phyloP scores from a whole-genome alignment of 2,113 vertebrate species.

The Malurus cyaneus region DNA sequence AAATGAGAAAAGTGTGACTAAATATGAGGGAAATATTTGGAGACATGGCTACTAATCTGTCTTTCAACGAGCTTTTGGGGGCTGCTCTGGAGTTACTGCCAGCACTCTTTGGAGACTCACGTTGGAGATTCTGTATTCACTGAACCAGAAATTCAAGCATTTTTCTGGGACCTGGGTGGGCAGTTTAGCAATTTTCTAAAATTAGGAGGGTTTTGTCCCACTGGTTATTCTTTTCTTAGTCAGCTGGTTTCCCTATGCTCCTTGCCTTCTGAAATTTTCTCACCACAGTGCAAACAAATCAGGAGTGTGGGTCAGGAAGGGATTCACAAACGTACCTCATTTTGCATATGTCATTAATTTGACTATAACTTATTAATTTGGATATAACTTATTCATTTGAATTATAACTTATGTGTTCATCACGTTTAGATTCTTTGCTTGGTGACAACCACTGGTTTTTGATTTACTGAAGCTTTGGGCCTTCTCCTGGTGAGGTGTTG shows the following conservation, averaged over 20 bases:
- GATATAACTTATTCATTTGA: not conserved
- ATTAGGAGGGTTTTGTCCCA: rapidly evolving
- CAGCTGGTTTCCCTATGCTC: not conserved
- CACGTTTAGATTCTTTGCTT: not conserved
- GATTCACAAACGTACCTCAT: not conserved
- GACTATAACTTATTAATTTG: not conserved
- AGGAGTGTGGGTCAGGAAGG: rapidly evolving
- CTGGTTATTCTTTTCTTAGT: not conserved
- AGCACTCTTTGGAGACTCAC: not conserved
- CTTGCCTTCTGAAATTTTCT: not conserved
- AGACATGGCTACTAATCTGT: not conserved
- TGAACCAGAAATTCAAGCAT: not conserved
- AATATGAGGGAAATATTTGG: not conserved
- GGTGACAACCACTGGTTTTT: not conserved
- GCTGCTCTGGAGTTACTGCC: not conserved
- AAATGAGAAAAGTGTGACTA: not conserved
- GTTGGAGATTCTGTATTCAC: not conserved
- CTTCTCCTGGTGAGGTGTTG: not conserved
- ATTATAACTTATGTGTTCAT: not conserved
- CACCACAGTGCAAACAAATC: not conserved
- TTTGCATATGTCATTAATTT: not conserved
- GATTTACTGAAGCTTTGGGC: not conserved
- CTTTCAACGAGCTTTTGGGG: not conserved
- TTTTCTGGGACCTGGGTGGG: not conserved
- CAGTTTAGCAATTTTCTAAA: not conserved